Conservation (phyloP, 2,888 invertebrate genomes). For the Drosophila hamatofila region DNA sequence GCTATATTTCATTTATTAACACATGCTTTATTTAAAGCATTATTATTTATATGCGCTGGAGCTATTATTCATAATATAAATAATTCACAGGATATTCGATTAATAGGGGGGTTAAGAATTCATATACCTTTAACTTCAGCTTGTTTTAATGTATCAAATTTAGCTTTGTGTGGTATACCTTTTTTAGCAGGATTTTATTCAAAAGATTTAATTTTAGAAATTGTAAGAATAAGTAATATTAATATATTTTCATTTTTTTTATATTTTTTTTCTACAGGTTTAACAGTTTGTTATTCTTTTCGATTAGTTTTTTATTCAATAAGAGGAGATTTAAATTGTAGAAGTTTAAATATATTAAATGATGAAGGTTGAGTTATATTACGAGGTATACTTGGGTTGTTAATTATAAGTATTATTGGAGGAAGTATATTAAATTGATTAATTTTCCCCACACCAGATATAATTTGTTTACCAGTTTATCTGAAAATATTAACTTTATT, state of each 20-base stretch:
- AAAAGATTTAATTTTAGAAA: too few species aligned
- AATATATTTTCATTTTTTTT: too few species aligned
- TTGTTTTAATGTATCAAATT: neutral
- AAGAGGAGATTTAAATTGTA: neutral
- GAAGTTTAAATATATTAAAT: neutral
- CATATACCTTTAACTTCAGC: neutral
- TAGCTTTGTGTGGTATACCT: neutral
- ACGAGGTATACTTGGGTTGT: too few species aligned
- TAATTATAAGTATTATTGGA: too few species aligned
- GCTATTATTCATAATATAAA: constrained; percentile 1
- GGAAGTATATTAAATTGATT: too few species aligned
- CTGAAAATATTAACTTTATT: too few species aligned
- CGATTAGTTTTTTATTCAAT: neutral
- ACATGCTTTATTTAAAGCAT: neutral
- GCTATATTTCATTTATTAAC: neutral
- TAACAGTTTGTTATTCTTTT: too few species aligned
- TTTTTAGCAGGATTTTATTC: too few species aligned
- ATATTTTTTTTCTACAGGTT: too few species aligned
- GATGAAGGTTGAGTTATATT: neutral
- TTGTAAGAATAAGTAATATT: too few species aligned
- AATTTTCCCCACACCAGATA: too few species aligned
- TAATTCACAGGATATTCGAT: neutral
- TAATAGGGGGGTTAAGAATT: neutral
- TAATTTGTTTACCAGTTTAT: too few species aligned
- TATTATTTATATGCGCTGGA: neutral